phyloP scores from a whole-genome alignment of 1,140 invertebrate species.

The Solenopsis fugax region DNA sequence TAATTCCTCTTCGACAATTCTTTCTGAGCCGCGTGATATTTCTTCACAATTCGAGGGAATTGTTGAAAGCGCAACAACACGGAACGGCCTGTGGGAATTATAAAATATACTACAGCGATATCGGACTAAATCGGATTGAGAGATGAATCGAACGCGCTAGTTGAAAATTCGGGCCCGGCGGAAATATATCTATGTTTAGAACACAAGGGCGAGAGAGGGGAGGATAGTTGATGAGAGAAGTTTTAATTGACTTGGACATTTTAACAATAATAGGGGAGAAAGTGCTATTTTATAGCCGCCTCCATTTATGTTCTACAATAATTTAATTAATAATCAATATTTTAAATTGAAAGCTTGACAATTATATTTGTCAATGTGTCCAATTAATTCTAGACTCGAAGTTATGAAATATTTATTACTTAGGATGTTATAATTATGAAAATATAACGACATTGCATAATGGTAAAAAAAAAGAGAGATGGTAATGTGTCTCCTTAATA shows the following conservation, averaged over 20 bases:
- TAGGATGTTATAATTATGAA: no score
- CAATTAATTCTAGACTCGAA: no score
- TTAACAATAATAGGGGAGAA: neutral
- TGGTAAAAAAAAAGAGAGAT: no score
- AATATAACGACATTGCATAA: no score
- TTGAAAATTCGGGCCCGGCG: neutral
- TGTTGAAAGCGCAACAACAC: constrained; percentile 8
- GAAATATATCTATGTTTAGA: constrained; percentile 1
- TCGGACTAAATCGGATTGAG: constrained; percentile 6
- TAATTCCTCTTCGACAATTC: neutral
- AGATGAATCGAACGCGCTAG: constrained; percentile 19
- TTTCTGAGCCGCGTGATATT: neutral
- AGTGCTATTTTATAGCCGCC: no score
- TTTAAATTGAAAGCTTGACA: no score
- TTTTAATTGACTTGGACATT: neutral
- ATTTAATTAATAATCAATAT: no score
- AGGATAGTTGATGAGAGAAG: neutral
- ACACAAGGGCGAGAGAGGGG: neutral
- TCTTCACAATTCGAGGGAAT: neutral
- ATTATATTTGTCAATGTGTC: no score
- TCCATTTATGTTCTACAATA: no score
- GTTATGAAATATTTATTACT: no score
- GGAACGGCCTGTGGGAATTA: neutral
- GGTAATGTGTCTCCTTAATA: neutral
- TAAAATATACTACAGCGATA: constrained; percentile 13